A percentile compares a stretch with the other conserved stretches of the same genome.
These are phyloP conservation scores for Molossus alvarezi DNA, from an alignment of 2,797 vertebrate species.

Conservation along the genomic window DNA sequence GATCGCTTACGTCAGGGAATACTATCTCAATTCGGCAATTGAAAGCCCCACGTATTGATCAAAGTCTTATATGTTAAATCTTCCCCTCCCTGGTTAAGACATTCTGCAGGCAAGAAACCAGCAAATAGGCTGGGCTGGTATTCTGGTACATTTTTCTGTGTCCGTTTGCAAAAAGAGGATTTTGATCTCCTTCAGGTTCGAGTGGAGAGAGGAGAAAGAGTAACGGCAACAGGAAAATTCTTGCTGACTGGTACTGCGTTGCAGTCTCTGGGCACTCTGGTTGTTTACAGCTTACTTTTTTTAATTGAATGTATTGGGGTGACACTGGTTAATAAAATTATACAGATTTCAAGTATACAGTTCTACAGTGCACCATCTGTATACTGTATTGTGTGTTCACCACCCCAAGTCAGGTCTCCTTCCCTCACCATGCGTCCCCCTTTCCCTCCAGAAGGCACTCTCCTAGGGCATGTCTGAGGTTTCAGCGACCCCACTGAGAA, in stretches of 20 bases:
- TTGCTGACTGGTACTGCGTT: background rate
- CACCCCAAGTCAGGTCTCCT: too few relatives aligned
- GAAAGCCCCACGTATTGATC: background rate
- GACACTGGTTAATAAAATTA: too few relatives aligned
- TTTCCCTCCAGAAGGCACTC: background rate
- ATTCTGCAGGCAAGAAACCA: background rate
- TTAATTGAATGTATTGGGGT: too few relatives aligned
- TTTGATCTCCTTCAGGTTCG: background rate
- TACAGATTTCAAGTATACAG: too few relatives aligned
- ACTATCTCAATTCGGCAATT: background rate
- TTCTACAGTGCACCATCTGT: too few relatives aligned
- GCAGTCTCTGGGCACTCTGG: background rate
- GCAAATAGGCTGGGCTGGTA: background rate
- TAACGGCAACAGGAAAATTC: background rate
- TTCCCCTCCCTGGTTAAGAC: background rate
- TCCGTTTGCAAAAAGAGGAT: background rate
- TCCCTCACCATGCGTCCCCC: too few relatives aligned
- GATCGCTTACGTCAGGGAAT: background rate
- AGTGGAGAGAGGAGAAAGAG: background rate
- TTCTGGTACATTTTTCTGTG: background rate
- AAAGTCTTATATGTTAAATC: background rate
- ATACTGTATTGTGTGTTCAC: too few relatives aligned
- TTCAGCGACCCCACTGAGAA: background rate
- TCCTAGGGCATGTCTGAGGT: background rate
- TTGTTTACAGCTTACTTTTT: background rate